Percentiles rank a stretch among this genome's conserved stretches.
phyloP scores from a whole-genome alignment of 2,797 vertebrate genomes.

The Chrosomus eos region DNA sequence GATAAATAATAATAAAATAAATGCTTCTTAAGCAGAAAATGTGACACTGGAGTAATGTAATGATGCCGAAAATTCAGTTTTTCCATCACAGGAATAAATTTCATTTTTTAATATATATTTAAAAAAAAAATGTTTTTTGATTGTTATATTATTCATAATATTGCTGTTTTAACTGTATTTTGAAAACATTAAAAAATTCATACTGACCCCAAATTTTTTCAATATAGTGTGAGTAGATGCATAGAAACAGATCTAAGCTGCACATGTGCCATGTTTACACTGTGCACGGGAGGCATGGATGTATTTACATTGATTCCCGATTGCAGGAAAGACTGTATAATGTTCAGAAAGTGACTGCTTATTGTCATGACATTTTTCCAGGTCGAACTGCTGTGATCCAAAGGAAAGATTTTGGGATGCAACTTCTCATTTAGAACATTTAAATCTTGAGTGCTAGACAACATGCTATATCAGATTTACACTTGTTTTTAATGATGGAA shows the following conservation, averaged over 20 bases:
- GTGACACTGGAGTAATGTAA: neutral
- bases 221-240: neutral
- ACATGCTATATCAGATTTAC: neutral
- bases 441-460: neutral
- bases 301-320: neutral
- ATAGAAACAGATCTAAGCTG: neutral
- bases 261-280: neutral
- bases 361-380: constrained; percentile 1
- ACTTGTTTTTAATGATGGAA: neutral
- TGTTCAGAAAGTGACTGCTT: neutral
- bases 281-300: neutral
- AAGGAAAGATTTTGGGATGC: neutral
- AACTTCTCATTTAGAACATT: neutral
- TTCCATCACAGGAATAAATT: too few species aligned
- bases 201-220: too few species aligned
- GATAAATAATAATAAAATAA: neutral
- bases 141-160: too few species aligned
- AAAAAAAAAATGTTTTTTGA: too few species aligned
- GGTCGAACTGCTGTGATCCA: neutral
- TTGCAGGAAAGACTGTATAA: neutral
- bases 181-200: too few species aligned
- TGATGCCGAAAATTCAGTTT: neutral
- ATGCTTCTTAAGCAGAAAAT: neutral
- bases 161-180: too few species aligned
- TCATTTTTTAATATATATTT: too few species aligned